phyloP scores from a whole-genome alignment of 2,113 vertebrate species.

The Hypocryptadius cinnamomeus region DNA sequence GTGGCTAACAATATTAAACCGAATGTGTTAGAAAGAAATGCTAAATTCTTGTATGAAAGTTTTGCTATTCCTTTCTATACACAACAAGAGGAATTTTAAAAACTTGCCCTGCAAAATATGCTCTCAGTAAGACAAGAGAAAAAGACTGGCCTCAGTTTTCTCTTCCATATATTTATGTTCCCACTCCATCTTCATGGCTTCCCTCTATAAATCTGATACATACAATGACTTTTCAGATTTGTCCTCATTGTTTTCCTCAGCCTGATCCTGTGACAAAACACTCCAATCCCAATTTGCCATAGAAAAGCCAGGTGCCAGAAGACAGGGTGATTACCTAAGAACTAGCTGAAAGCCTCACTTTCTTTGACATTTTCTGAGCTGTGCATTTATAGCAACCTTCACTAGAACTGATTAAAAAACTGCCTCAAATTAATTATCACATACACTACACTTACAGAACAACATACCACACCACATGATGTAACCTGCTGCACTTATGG shows the following conservation, averaged over 20 bases:
- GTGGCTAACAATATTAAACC: background rate
- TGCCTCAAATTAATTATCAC: background rate
- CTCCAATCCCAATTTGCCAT: background rate
- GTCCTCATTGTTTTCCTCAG: background rate
- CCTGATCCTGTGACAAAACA: background rate
- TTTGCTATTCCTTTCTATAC: background rate
- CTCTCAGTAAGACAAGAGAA: background rate
- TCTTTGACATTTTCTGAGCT: background rate
- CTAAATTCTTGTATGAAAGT: background rate
- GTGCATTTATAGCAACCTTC: background rate
- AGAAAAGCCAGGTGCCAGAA: background rate
- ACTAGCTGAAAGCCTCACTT: background rate
- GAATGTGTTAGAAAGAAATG: background rate
- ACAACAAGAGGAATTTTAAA: background rate
- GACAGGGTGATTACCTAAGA: background rate
- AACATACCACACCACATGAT: background rate
- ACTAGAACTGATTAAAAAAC: background rate
- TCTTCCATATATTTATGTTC: background rate
- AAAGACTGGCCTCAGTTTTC: background rate
- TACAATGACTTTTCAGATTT: background rate
- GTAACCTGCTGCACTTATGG: background rate
- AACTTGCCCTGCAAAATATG: background rate
- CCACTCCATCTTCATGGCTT: background rate
- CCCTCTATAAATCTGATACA: background rate
- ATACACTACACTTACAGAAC: background rate